A percentile compares a stretch with the other conserved stretches of the same genome.
Evolutionary conservation across 1,140 invertebrate genomes (phyloP).

Genomic region (Caerostris extrusa): DNA sequence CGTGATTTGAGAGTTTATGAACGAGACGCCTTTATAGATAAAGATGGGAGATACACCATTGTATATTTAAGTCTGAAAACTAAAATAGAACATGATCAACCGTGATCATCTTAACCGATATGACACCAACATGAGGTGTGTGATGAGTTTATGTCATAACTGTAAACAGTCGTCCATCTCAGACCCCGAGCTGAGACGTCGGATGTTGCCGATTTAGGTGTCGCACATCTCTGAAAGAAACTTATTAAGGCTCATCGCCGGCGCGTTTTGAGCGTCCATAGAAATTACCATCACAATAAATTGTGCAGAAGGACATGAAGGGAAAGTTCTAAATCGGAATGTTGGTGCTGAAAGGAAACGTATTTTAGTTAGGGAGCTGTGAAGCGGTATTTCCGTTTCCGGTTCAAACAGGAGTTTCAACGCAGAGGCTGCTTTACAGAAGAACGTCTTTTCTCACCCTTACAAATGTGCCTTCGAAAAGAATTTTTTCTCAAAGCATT

Average conservation of each 20-base stretch:
- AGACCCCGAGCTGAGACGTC: neutral
- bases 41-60: too few species aligned
- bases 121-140: too few species aligned
- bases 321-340: neutral
- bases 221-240: neutral
- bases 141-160: too few species aligned
- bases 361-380: conserved; percentile 18
- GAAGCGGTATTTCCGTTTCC: conserved; percentile 63
- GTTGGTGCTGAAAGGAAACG: neutral
- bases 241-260: neutral
- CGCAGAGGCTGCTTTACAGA: neutral
- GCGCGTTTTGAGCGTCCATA: neutral
- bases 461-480: conserved; percentile 4
- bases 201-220: neutral
- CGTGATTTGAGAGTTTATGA: too few species aligned
- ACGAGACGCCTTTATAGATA: too few species aligned
- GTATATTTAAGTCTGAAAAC: too few species aligned
- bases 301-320: neutral
- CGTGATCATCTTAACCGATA: too few species aligned
- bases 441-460: conserved; percentile 41
- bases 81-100: too few species aligned
- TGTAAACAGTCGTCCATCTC: too few species aligned
- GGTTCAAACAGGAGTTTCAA: neutral
- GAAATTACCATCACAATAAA: neutral
- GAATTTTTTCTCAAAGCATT: neutral